These are phyloP conservation scores for human DNA, from an alignment of 2,113 vertebrate species.

Conservation along the genomic window DNA sequence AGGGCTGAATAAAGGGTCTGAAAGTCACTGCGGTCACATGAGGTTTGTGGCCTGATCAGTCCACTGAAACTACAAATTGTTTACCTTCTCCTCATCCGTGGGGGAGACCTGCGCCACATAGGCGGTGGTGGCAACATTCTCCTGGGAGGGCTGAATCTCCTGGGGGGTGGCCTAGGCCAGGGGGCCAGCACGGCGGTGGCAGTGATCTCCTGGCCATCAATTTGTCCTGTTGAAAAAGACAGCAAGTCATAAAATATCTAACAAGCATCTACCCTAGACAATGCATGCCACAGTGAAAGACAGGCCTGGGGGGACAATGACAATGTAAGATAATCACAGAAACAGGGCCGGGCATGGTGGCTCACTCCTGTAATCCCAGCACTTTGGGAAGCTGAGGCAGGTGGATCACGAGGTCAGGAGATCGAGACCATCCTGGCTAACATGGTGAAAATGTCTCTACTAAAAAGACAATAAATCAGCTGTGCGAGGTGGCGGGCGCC, in stretches of 20 bases:
- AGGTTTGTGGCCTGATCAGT: background rate
- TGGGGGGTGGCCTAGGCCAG: conserved; percentile 88
- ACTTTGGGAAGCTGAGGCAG: too few species aligned
- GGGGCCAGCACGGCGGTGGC: conserved; percentile 94
- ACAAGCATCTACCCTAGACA: background rate
- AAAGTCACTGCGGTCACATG: background rate
- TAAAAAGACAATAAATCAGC: too few species aligned
- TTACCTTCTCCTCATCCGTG: conserved; percentile 96
- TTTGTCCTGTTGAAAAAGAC: conserved; percentile 89
- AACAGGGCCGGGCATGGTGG: background rate
- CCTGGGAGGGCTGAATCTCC: conserved; percentile 92
- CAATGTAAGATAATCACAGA: background rate
- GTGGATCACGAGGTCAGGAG: too few species aligned
- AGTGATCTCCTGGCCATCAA: conserved; percentile 98
- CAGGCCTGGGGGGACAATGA: background rate
- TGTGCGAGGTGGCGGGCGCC: too few species aligned
- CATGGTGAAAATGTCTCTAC: too few species aligned
- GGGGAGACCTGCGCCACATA: conserved; percentile 96
- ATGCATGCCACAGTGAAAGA: background rate
- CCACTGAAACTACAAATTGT: background rate
- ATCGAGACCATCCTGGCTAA: too few species aligned
- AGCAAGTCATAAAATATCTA: background rate
- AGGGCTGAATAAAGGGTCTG: background rate
- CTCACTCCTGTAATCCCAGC: too few species aligned
- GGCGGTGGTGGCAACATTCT: conserved; percentile 94